A percentile compares a stretch with the other conserved stretches of the same genome.
Evolutionary conservation across 2,113 vertebrate genomes (phyloP).

Genomic region (Petrocephalus zakoni): DNA sequence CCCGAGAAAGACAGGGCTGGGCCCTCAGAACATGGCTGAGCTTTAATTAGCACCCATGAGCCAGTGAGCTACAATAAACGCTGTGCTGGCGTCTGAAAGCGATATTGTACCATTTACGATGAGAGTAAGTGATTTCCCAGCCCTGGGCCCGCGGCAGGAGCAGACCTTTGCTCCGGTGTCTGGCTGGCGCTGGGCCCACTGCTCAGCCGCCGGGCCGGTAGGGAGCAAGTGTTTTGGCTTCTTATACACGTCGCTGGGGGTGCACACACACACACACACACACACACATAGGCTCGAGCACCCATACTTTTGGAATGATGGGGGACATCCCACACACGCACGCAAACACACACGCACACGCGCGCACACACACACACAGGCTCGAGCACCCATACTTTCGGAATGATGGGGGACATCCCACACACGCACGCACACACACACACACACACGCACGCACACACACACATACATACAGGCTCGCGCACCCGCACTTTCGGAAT

Average conservation of each 20-base stretch:
- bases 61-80: constrained; percentile 59
- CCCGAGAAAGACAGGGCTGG: constrained; percentile 18
- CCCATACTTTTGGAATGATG: too few relatives aligned
- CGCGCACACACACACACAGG: too few relatives aligned
- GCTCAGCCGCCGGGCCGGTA: constrained; percentile 36
- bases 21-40: constrained; percentile 36
- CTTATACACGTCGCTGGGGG: not conserved
- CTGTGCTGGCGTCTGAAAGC: constrained; percentile 53
- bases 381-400: too few relatives aligned
- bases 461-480: too few relatives aligned
- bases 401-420: too few relatives aligned
- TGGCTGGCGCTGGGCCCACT: constrained; percentile 58
- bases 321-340: too few relatives aligned
- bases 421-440: too few relatives aligned
- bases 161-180: too few relatives aligned
- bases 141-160: constrained; percentile 53
- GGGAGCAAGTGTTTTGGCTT: constrained; percentile 1
- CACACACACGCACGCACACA: too few relatives aligned
- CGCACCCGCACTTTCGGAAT: not conserved
- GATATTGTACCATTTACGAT: constrained; percentile 58
- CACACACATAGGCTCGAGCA: too few relatives aligned
- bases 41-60: constrained; percentile 79
- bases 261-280: too few relatives aligned
- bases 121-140: constrained; percentile 76
- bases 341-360: too few relatives aligned